Percentiles rank a stretch among this genome's conserved stretches.
phyloP scores from a whole-genome alignment of 1,140 invertebrate species.

The Drosophila sp. region DNA sequence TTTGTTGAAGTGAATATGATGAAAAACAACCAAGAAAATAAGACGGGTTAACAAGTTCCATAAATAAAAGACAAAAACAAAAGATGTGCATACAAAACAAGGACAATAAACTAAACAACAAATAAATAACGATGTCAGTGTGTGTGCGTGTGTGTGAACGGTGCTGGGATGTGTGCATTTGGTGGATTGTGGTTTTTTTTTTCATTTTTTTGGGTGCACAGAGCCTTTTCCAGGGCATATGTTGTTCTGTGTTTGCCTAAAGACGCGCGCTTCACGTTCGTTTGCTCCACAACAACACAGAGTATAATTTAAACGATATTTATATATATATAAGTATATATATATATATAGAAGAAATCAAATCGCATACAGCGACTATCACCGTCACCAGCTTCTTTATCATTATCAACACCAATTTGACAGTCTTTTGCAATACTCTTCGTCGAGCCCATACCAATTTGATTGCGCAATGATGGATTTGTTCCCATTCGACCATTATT shows the following conservation, averaged over 20 bases:
- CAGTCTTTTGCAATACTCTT: slow-evolving; percentile 23
- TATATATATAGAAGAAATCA: slow-evolving; percentile 7
- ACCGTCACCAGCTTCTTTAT: slow-evolving; percentile 42
- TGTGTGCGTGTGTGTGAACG: slow-evolving; percentile 4
- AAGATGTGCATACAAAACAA: slow-evolving; percentile 34
- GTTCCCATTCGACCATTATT: slow-evolving; percentile 22
- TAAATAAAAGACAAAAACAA: slow-evolving; percentile 6
- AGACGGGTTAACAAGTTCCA: slow-evolving; percentile 1
- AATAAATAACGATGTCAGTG: slow-evolving; percentile 25
- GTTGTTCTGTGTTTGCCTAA: slow-evolving; percentile 2
- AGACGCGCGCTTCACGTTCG: slow-evolving; percentile 43
- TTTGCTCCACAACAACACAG: slow-evolving; percentile 14
- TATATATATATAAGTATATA: not conserved
- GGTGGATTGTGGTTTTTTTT: not conserved
- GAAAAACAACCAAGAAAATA: slow-evolving; percentile 40
- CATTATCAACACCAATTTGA: slow-evolving; percentile 11
- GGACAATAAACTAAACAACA: slow-evolving; percentile 27
- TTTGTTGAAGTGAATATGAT: slow-evolving; percentile 21
- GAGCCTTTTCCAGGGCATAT: slow-evolving; percentile 1
- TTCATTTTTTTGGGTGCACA: not conserved
- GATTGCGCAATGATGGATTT: slow-evolving; percentile 18
- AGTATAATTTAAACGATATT: slow-evolving; percentile 20
- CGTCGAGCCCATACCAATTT: slow-evolving; percentile 36
- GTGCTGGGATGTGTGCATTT: slow-evolving; percentile 30
- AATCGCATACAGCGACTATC: slow-evolving; percentile 39